These are phyloP conservation scores for Macrosteles quadrilineatus DNA, from an alignment of 1,140 invertebrate genomes.

Conservation along the genomic window DNA sequence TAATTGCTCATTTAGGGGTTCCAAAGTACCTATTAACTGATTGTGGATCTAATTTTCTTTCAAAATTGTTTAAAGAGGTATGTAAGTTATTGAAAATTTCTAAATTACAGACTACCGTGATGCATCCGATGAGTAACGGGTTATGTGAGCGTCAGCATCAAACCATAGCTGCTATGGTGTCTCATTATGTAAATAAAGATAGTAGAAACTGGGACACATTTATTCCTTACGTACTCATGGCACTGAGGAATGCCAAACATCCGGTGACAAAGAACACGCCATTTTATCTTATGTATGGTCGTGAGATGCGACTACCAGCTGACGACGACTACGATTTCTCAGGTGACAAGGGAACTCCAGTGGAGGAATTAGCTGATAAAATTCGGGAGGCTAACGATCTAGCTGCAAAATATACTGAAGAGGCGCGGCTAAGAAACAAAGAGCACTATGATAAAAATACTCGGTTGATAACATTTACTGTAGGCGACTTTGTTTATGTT, in stretches of 20 bases:
- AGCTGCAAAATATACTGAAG: constrained; percentile 5
- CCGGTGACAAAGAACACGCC: constrained; percentile 1
- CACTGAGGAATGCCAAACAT: background rate
- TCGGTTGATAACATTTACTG: background rate
- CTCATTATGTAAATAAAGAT: constrained; percentile 9
- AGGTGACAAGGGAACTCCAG: background rate
- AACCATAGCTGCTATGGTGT: background rate
- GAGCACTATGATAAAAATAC: constrained; percentile 1
- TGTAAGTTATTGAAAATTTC: constrained; percentile 29
- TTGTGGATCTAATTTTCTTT: constrained; percentile 39
- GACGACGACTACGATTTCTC: background rate
- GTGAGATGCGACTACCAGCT: background rate
- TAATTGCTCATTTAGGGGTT: constrained; percentile 41
- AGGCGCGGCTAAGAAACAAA: background rate
- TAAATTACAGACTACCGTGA: constrained; percentile 19
- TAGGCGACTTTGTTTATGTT: background rate
- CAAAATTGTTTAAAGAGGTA: constrained; percentile 27
- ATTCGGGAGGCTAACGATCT: background rate
- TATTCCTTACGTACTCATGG: background rate
- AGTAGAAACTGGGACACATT: background rate
- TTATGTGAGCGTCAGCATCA: background rate
- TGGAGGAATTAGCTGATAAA: constrained; percentile 8
- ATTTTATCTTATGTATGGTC: constrained; percentile 12
- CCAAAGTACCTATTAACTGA: constrained; percentile 39
- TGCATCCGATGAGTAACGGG: constrained; percentile 10